phyloP scores from a whole-genome alignment of 30 jellyfish, hydroid and myxozoan genomes.

The Pseudorhiza aurosa region DNA sequence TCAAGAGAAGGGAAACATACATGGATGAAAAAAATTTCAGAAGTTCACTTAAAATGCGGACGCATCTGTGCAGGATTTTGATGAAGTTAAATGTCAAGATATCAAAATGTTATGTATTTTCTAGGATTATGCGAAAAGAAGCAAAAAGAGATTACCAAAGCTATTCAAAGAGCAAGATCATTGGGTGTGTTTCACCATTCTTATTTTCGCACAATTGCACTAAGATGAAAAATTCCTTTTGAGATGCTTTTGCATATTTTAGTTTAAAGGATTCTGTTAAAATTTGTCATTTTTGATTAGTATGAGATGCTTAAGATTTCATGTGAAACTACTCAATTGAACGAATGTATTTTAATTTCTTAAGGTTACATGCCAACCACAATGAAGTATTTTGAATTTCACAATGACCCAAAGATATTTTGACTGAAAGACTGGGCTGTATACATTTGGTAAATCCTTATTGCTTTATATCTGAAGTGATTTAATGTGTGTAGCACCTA shows the following conservation, averaged over 20 bases:
- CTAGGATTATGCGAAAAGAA: slow-evolving; percentile 81
- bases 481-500: no score
- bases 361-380: slow-evolving; percentile 89
- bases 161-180: slow-evolving; percentile 70
- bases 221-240: no score
- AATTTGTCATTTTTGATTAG: not conserved
- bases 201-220: no score
- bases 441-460: no score
- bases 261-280: not conserved
- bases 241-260: no score
- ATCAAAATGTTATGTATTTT: not conserved
- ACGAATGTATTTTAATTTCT: not conserved
- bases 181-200: slow-evolving; percentile 34
- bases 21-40: no score
- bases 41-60: no score
- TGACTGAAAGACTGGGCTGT: no score
- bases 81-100: no score
- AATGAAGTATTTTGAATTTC: slow-evolving; percentile 93
- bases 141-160: slow-evolving; percentile 73
- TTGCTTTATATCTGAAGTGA: no score
- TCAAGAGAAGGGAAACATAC: no score
- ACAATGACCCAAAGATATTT: slow-evolving; percentile 83
- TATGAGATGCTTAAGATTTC: not conserved
- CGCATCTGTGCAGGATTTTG: no score
- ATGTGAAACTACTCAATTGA: not conserved